Evolutionary conservation across 2,113 vertebrate genomes (phyloP).

Genomic region (Formicarius rufipectus): DNA sequence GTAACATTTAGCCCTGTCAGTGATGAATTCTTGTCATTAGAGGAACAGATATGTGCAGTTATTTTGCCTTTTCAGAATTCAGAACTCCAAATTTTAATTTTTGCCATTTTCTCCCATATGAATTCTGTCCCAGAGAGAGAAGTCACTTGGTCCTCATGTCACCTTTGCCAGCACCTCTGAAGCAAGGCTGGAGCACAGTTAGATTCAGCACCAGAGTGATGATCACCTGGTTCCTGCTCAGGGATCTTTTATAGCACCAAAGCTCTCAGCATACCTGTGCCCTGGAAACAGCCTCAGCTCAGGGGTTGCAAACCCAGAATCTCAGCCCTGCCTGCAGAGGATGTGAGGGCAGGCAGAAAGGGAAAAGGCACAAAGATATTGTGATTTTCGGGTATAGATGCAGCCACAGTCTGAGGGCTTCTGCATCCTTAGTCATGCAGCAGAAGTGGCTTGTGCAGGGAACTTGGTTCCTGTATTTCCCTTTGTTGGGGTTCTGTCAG

Average conservation of each 20-base stretch:
- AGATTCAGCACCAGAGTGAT: background rate
- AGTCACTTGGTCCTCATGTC: background rate
- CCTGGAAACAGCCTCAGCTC: background rate
- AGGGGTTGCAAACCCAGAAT: background rate
- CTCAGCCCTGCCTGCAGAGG: fast-evolving
- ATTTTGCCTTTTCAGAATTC: background rate
- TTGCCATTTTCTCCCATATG: background rate
- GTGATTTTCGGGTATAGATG: background rate
- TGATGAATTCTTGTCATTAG: background rate
- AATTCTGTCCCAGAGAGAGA: background rate
- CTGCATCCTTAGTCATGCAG: background rate
- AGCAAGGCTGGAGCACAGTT: background rate
- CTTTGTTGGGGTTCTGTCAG: background rate
- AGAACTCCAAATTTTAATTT: background rate
- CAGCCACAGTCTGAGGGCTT: background rate
- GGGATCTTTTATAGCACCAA: background rate
- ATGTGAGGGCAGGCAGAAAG: background rate
- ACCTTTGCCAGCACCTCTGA: background rate
- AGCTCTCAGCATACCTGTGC: background rate
- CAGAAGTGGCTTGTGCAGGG: background rate
- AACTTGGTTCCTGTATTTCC: background rate
- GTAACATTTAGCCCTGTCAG: background rate
- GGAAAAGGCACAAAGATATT: background rate
- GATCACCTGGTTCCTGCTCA: background rate
- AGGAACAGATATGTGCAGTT: background rate